Conservation (phyloP, 2,113 vertebrate genomes). For the Dascyllus trimaculatus region DNA sequence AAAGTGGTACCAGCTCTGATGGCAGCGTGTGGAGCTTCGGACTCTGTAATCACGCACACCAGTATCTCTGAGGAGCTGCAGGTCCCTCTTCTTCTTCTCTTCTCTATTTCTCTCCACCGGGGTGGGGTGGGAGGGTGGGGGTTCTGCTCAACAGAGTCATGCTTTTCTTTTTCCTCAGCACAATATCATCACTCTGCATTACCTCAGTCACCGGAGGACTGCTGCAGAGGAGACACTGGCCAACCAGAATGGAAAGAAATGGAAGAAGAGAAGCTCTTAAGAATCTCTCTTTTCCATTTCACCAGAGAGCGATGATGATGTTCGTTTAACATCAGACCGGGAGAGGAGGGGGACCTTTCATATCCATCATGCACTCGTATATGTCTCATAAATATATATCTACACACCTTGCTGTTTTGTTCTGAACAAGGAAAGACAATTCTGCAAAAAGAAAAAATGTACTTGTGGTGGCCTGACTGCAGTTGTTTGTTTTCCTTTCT, state of each 20-base stretch:
- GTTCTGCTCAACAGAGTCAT: slow-evolving; percentile 55
- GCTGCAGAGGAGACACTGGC: slow-evolving; percentile 77
- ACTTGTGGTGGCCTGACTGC: slow-evolving; percentile 63
- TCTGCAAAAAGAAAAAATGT: slow-evolving; percentile 48
- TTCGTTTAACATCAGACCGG: slow-evolving; percentile 18
- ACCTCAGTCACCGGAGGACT: slow-evolving; percentile 86
- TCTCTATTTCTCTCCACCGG: slow-evolving; percentile 57
- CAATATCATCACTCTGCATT: slow-evolving; percentile 88
- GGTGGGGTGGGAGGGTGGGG: slow-evolving; percentile 11
- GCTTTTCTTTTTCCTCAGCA: slow-evolving; percentile 84
- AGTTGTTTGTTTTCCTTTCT: slow-evolving; percentile 45
- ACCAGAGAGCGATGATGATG: slow-evolving; percentile 3
- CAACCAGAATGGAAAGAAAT: slow-evolving; percentile 44
- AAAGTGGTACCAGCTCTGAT: slow-evolving; percentile 99
- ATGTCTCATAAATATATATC: slow-evolving; percentile 37
- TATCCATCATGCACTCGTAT: slow-evolving; percentile 81
- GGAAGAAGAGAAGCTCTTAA: slow-evolving; percentile 41
- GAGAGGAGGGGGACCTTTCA: slow-evolving; percentile 69
- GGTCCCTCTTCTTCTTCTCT: slow-evolving; percentile 58
- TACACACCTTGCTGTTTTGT: slow-evolving; percentile 55
- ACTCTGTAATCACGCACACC: slow-evolving; percentile 68
- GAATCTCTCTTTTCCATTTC: slow-evolving; percentile 40
- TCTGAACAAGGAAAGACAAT: slow-evolving; percentile 52
- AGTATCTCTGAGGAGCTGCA: slow-evolving; percentile 56
- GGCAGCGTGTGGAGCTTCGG: slow-evolving; percentile 59